Percentiles rank a stretch among this genome's conserved stretches.
Evolutionary conservation across 1,140 invertebrate species (phyloP).

Genomic region (Zaprionus inermis): DNA sequence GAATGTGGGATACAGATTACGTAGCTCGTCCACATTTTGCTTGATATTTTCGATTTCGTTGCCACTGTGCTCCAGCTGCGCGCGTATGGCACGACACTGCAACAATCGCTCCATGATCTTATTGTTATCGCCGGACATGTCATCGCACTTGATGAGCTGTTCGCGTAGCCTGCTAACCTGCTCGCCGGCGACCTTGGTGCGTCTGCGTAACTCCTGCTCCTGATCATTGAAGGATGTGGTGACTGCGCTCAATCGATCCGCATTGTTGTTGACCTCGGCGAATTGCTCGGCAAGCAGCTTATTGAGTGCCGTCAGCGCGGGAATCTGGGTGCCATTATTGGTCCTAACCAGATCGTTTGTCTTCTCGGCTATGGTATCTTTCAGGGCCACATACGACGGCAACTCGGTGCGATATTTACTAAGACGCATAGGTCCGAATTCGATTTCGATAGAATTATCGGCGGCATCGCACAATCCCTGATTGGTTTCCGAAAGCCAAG

Average conservation of each 20-base stretch:
- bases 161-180: constrained; percentile 91
- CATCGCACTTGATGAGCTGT: constrained; percentile 94
- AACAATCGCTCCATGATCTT: constrained; percentile 92
- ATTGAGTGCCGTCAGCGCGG: constrained; percentile 89
- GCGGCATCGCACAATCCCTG: constrained; percentile 90
- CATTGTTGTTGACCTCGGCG: constrained; percentile 89
- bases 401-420: constrained; percentile 94
- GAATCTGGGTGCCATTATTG: constrained; percentile 89
- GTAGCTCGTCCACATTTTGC: constrained; percentile 89
- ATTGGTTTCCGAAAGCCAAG: constrained; percentile 93
- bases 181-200: constrained; percentile 89
- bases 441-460: constrained; percentile 91
- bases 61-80: constrained; percentile 87
- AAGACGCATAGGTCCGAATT: constrained; percentile 90
- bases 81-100: constrained; percentile 89
- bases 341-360: constrained; percentile 91
- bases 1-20: constrained; percentile 91
- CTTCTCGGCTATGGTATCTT: constrained; percentile 91
- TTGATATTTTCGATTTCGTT: constrained; percentile 89
- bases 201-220: constrained; percentile 89
- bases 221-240: constrained; percentile 89
- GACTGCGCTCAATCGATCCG: constrained; percentile 90
- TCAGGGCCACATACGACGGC: constrained; percentile 90
- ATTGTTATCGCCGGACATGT: constrained; percentile 93
- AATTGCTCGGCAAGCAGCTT: constrained; percentile 92